Base-by-base conservation (phyloP, 1,140 invertebrate species). In the Vollenhovia emeryi region DNA sequence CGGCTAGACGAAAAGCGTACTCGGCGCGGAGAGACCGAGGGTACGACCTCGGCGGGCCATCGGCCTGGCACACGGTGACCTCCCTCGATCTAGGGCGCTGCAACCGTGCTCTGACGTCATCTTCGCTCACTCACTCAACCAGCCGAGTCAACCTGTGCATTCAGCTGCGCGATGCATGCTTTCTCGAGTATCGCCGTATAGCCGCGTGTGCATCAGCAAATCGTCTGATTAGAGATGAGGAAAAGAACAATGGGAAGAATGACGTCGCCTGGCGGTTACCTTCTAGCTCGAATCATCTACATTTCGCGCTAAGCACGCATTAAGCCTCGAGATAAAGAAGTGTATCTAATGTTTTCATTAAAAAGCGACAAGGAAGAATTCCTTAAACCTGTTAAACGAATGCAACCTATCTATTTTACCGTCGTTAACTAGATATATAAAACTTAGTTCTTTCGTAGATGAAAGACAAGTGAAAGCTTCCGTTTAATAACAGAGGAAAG, bases 51-150 rank as follows among this genome's bases (percentile, higher is more conserved):
- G 94, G 84, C 91, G 92, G 94, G 94, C 93, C 94, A 92, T 95
- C 94, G 94, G 94, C 94, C 94, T 91, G 93, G 94, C 91, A 93
- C 92, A 93, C 92, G 91, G 92, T 95, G 94, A 95, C 94, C 94
- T 95, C 94, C 93, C 93, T 91, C 94, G 86, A 95, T 95, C 94
- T 95, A 94, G 94, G 94, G 94, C 94, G 94, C 94, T 95, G 94
- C 94, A 94, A 95, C 94, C 89, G 92, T 93, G 92, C 92, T 94
- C 92, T 95, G 94, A 95, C 94, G 94, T 95, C 94, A 95, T 94
- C 82, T 62, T 79, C 80, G 57, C 84, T 91, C 78, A 50, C 84
- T 91, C 83, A 76, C 83, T 82, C 86, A 76, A 62, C 89, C 78
- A 89, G 91, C 92, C 91, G 92, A 91, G 92, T 91, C 90, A 93